Percentiles rank a stretch among this genome's conserved stretches.
phyloP scores from a whole-genome alignment of 2,113 vertebrate species.

The Rostratula benghalensis region DNA sequence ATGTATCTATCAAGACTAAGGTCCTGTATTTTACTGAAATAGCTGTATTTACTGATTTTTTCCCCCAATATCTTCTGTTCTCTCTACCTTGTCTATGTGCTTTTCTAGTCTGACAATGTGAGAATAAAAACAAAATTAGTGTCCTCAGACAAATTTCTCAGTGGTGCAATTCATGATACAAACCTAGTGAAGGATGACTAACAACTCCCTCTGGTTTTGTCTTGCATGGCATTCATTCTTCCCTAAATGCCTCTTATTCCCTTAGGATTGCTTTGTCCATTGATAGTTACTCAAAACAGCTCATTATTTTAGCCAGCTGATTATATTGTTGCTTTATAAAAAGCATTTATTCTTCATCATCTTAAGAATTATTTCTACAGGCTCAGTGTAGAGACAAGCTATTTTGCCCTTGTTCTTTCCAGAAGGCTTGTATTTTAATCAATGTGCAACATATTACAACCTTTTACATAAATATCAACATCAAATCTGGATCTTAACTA shows the following conservation, averaged over 20 bases:
- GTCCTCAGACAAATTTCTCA: background rate
- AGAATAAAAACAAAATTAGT: background rate
- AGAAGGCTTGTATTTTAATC: background rate
- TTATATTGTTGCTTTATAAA: background rate
- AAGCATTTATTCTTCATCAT: background rate
- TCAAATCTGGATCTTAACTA: background rate
- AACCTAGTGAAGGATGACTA: background rate
- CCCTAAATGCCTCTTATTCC: background rate
- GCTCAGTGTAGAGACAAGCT: background rate
- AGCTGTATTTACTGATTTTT: background rate
- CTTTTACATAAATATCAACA: background rate
- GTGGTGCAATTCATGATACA: background rate
- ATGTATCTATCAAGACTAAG: background rate
- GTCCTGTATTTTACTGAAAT: background rate
- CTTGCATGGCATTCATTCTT: background rate
- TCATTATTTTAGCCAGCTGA: constrained; percentile 31
- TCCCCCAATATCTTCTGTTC: background rate
- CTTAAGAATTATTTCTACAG: background rate
- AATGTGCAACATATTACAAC: background rate
- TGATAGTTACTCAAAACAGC: background rate
- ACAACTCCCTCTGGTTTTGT: background rate
- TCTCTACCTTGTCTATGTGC: background rate
- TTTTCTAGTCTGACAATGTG: background rate
- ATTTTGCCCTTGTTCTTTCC: background rate
- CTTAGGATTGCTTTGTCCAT: background rate